Conservation (phyloP, 2,888 invertebrate genomes). For the Sesia bembeciformis region DNA sequence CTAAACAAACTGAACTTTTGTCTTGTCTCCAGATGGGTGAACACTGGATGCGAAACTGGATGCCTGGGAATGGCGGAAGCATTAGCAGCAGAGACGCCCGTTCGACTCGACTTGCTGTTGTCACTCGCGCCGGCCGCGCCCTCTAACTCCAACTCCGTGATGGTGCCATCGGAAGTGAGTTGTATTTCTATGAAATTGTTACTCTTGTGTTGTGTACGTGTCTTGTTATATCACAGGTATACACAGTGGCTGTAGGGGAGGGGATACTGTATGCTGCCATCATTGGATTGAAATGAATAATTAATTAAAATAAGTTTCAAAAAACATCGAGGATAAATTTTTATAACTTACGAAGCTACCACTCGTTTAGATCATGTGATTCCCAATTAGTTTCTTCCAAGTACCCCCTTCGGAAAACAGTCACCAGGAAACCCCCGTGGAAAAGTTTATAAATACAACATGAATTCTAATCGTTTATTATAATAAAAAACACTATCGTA, state of each 20-base stretch:
- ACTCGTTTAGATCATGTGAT: no score
- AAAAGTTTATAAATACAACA: no score
- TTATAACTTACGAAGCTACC: neutral
- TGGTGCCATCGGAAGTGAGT: conserved; percentile 73
- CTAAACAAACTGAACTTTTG: no score
- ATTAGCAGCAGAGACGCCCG: conserved; percentile 92
- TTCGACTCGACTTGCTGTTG: conserved; percentile 88
- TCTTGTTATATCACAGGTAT: neutral
- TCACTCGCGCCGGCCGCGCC: conserved; percentile 89
- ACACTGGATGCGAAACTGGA: conserved; percentile 85
- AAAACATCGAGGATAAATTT: neutral
- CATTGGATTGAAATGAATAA: no score
- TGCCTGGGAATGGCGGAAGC: conserved; percentile 91
- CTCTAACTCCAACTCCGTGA: conserved; percentile 81
- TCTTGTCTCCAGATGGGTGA: conserved; percentile 83
- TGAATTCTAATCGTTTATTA: no score
- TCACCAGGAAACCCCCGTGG: no score
- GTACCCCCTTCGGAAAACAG: no score
- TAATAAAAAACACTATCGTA: no score
- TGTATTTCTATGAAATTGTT: neutral
- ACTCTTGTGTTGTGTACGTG: neutral
- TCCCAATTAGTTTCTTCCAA: no score
- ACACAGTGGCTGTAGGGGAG: neutral
- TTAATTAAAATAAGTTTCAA: no score
- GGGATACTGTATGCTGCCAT: neutral